These are phyloP conservation scores for Lagodon rhomboides DNA, from an alignment of 2,797 vertebrate genomes.

Conservation along the genomic window DNA sequence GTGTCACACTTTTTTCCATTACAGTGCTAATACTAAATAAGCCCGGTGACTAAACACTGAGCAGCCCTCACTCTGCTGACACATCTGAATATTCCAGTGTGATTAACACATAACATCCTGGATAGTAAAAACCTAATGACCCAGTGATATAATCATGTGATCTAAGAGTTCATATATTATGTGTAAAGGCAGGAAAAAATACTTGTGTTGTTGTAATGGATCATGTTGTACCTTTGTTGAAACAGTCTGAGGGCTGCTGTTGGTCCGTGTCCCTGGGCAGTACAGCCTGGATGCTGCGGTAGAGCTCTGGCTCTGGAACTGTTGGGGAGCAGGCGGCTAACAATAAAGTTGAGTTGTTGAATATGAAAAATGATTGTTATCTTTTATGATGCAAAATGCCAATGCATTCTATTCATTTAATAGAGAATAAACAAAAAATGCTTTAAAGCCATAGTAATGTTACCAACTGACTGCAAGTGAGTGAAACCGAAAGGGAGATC, in stretches of 20 bases:
- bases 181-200: not conserved
- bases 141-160: not conserved
- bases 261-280: constrained; percentile 85
- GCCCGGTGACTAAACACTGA: constrained; percentile 51
- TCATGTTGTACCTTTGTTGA: constrained; percentile 85
- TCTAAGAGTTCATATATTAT: not conserved
- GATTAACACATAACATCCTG: constrained; percentile 4
- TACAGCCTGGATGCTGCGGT: constrained; percentile 90
- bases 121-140: not conserved
- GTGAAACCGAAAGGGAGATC: not conserved
- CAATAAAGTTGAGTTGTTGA: not conserved
- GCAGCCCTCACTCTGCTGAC: constrained; percentile 33
- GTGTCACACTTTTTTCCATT: constrained; percentile 36
- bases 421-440: not conserved
- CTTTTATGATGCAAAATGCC: not conserved
- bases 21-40: constrained; percentile 22
- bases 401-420: not conserved
- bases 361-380: constrained; percentile 1
- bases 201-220: not conserved
- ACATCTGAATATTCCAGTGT: constrained; percentile 7
- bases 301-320: constrained; percentile 89
- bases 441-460: not conserved
- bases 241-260: constrained; percentile 75
- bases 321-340: constrained; percentile 61
- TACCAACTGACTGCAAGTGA: not conserved